Evolutionary conservation across 2,797 vertebrate genomes (phyloP), one percentile per base, ranked within the genome.

Genomic region (Propithecus perrieri): DNA sequence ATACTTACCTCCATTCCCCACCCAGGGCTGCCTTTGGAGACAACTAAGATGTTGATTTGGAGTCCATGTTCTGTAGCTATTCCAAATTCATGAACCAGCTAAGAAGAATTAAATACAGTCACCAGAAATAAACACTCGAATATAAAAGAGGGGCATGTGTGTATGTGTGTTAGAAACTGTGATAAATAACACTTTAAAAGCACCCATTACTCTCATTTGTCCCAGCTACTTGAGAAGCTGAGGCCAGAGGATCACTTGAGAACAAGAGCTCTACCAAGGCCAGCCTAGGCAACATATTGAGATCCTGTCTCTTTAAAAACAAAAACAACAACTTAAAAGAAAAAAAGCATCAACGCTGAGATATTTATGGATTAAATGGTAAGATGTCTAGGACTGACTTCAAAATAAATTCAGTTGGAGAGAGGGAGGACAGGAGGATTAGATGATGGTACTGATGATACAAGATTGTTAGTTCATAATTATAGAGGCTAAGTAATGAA

Each of bases 351-450:
- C 63, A 15, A 41, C 50, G 71, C n/a, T 61, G 24, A 93, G 57
- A 57, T 75, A 79, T 59, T 79, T 85, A 59, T 35, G 28, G 78
- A 38, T 85, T 89, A 90, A 67, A 76, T 87, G 63, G 85, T 85
- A 89, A 94, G 43, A 87, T 43, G 38, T 50, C 65, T 74, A 90
- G 28, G 59, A 55, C 59, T 61, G 61, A 92, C 46, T 87, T 93
- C 28, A 78, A 72, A 94, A 88, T 79, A 94, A 96, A 93, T 87
- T 87, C 80, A 85, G 55, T n/a, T 84, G 74, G 33, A 93, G 14
- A 57, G 46, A 67, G 9, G 46, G 18, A 41, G n/a, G 26, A 89
- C 92, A 93, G 74, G 59, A 92, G 7, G 17, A 24, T 46, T 80
- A 26, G 5, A 24, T 76, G 61, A 43, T 48, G 7, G 28, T 57